Base-by-base conservation (phyloP, 2,797 vertebrate genomes). In the Podarcis siculus region DNA sequence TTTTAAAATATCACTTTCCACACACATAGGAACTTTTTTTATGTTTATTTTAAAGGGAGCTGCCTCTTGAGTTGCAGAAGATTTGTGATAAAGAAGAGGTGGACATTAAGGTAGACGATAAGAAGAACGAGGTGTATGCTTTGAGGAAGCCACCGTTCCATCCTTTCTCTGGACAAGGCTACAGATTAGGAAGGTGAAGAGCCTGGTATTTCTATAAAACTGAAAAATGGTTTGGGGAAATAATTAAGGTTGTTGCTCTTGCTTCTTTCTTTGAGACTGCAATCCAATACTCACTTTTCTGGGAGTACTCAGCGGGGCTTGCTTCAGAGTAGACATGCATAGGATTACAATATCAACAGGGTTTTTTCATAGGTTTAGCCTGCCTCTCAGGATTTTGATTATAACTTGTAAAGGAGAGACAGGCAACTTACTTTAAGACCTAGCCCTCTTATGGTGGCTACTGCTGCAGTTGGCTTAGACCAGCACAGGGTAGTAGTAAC, bases 31-130 rank as follows among this genome's bases (percentile, higher is more conserved):
- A 7, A 71, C 55, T 12, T 8, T 58, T 15, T 45, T 5, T 64
- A 12, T 15, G 27, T 87, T 87, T 91, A 35, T 89, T 83, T 30
- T 79, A 90, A 96, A 99, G 98, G 95, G 99, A 99, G 92, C 95
- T 99, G 79, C 98, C 99, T 45, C 89, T 95, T 45, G 99, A 99
- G 91, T 97, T 98, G 90, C 98, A 95, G 88, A 98, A 97, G 93
- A 89, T 96, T 89, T 98, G 98, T 83, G 97, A 98, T 88, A 98
- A 98, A 92, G 98, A 99, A 39, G 99, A 99, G 88, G 95, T 99
- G 86, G 98, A 99, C 83, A 98, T 99, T 93, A 98, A 97, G 85
- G 98, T 99, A 89, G 98, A 99, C 95, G 98, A 99, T 87, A 97
- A 99, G 95, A 99, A 98, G 7, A 97, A 98, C 89, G 97, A 98